These are phyloP conservation scores for Siderastrea siderea DNA, from an alignment of 92 coral and sea anemone species.

Conservation along the genomic window DNA sequence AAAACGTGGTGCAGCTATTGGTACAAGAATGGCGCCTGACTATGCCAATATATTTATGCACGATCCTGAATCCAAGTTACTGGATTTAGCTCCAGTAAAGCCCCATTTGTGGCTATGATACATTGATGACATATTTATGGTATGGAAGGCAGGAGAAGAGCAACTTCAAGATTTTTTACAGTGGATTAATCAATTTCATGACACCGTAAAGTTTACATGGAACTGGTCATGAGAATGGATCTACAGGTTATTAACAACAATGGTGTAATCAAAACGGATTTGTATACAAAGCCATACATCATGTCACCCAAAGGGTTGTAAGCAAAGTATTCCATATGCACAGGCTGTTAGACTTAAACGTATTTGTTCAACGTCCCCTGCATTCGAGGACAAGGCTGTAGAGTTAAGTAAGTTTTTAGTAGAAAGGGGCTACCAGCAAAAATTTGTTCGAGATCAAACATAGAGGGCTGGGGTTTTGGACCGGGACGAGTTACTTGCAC, in stretches of 20 bases:
- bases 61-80: background rate
- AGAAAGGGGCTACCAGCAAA: no score
- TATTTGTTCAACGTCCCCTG: no score
- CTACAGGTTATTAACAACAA: conserved; percentile 7
- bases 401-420: no score
- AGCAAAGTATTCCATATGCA: conserved; percentile 25
- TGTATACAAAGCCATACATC: conserved; percentile 9
- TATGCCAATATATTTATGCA: conserved; percentile 6
- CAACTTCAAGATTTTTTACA: conserved; percentile 22
- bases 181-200: conserved; percentile 1
- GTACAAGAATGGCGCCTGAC: conserved; percentile 22
- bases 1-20: conserved; percentile 19
- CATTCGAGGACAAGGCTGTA: no score
- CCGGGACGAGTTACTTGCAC: no score
- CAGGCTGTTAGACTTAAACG: conserved; percentile 12
- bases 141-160: conserved; percentile 33
- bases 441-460: no score
- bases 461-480: no score
- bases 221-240: conserved; percentile 4
- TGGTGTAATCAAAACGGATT: no score
- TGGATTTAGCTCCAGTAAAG: background rate
- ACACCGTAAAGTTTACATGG: conserved; percentile 24
- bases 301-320: conserved; percentile 21
- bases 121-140: conserved; percentile 21
- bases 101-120: conserved; percentile 29